These are phyloP conservation scores for Strigops habroptila DNA, from an alignment of 2,113 vertebrate species.

Conservation along the genomic window DNA sequence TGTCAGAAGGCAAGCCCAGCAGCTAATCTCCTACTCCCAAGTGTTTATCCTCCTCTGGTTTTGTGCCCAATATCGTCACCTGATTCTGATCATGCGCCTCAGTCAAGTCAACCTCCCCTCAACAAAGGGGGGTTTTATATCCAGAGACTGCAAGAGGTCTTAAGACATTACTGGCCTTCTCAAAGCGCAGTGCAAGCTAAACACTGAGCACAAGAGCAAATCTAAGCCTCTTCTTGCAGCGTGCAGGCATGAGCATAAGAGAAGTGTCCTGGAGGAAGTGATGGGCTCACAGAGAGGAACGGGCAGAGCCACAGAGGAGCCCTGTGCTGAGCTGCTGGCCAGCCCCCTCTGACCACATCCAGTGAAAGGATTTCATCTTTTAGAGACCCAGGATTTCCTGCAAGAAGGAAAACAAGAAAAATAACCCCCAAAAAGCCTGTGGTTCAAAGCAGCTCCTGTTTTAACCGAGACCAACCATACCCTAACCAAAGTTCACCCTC, in stretches of 20 bases:
- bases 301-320: not conserved
- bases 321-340: not conserved
- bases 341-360: not conserved
- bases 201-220: not conserved
- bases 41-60: not conserved
- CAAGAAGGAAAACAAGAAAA: not conserved
- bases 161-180: rapidly evolving
- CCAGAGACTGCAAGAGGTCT: not conserved
- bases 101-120: not conserved
- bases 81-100: constrained; percentile 63
- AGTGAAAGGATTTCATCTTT: not conserved
- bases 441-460: not conserved
- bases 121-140: not conserved
- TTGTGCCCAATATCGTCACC: constrained; percentile 33
- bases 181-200: rapidly evolving
- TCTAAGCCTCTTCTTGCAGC: rapidly evolving
- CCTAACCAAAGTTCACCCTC: not conserved
- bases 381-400: not conserved
- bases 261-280: not conserved
- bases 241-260: rapidly evolving
- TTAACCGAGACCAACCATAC: not conserved
- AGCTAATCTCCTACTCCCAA: not conserved
- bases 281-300: not conserved
- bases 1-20: not conserved
- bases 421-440: not conserved